Evolutionary conservation across 2,888 invertebrate genomes (phyloP), one percentile per base, ranked within the genome.

Genomic region (Lutraria lutraria): DNA sequence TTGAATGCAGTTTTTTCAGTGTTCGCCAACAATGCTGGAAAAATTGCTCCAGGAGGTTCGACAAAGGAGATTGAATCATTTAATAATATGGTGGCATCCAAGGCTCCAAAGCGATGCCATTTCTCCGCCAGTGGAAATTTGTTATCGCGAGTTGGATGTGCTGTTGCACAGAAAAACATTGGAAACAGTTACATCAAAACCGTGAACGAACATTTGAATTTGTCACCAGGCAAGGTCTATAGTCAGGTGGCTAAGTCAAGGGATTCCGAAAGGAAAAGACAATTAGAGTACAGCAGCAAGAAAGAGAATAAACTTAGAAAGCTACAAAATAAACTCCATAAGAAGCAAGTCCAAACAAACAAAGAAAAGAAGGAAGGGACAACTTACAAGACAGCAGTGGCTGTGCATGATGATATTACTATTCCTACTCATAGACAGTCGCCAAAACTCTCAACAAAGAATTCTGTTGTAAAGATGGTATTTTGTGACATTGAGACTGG

Each of bases 61-160:
- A 89, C 89, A 31, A 89, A 87, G 53, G 89, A 85, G 83, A 84
- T 89, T 76, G 87, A 89, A 85, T 89, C 89, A 10, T 87, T 89
- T 54, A 89, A 89, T 63, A 87, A 87, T 31, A 87, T 72, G 82
- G 54, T 89, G 72, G 87, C 85, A 19, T 16, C 87, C 12, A 89
- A 89, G 82, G 87, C 89, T n/a, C 89, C 85, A 25, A 89, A 87
- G 25, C 68, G 89, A 52, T 83, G 81, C 19, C 89, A 89, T 83
- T 85, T 79, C 53, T 89, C 89, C n/a, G 85, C 79, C 21, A 79
- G 76, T 21, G 54, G 85, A 15, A 89, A 72, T 54, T 56, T 89
- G 19, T n/a, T 43, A 19, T 60, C 31, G 21, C 34, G 89, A 54
- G 87, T 87, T 34, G 53, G 60, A 0, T 89, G 89, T 84, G 89